Conservation (phyloP, 2,888 invertebrate species). For the Epistrophella euchroma region DNA sequence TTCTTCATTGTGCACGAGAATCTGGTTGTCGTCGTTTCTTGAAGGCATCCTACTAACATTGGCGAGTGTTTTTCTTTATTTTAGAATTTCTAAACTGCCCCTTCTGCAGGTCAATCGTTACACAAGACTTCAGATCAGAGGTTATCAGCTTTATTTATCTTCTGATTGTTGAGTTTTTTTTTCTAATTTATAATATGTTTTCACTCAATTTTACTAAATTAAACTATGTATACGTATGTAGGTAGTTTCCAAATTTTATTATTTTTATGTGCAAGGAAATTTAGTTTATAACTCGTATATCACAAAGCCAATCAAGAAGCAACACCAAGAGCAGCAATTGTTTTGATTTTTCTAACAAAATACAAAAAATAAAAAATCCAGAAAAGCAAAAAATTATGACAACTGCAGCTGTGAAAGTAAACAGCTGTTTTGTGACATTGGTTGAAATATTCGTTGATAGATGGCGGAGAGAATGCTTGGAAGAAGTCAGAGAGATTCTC, state of each 20-base stretch:
- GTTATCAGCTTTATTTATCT: background rate
- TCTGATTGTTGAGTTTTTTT: background rate
- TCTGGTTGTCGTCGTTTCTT: conserved; percentile 45
- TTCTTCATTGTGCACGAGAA: conserved; percentile 63
- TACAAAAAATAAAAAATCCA: background rate
- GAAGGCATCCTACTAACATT: conserved; percentile 44
- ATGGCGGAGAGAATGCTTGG: background rate
- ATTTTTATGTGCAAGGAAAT: conserved; percentile 5
- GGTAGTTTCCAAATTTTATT: conserved; percentile 14
- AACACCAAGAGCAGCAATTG: conserved; percentile 23
- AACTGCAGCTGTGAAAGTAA: background rate
- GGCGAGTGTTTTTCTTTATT: background rate
- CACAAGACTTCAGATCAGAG: background rate
- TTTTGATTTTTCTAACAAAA: conserved; percentile 38
- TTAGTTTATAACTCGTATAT: background rate
- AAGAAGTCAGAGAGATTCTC: background rate
- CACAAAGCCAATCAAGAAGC: conserved; percentile 3
- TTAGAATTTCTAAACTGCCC: background rate
- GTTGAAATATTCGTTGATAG: background rate
- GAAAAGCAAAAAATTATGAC: conserved; percentile 46
- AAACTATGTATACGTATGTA: no score
- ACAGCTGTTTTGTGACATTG: conserved; percentile 22
- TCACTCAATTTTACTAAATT: no score
- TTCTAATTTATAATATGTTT: background rate
- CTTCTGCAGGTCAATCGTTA: background rate